Percentiles rank a stretch among this genome's conserved stretches.
Conservation (phyloP, 2,797 vertebrate genomes). For the Spondyliosoma cantharus region DNA sequence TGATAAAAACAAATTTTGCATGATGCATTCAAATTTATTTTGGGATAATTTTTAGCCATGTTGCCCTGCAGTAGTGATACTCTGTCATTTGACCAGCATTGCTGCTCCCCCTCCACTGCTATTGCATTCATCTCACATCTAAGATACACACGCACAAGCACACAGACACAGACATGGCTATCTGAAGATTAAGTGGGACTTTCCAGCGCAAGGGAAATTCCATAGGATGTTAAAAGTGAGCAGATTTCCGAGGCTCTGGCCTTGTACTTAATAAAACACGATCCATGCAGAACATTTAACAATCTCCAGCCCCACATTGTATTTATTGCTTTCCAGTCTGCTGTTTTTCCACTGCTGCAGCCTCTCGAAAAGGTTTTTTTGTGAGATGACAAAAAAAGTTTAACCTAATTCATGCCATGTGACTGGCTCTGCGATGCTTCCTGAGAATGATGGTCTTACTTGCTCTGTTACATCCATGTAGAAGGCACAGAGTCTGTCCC, state of each 20-base stretch:
- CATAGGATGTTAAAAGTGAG: constrained; percentile 66
- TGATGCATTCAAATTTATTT: not conserved
- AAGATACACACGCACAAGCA: constrained; percentile 35
- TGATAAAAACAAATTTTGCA: too few relatives aligned
- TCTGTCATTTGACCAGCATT: constrained; percentile 68
- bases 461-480: constrained; percentile 31
- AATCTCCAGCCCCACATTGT: constrained; percentile 49
- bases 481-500: not conserved
- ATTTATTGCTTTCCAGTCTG: constrained; percentile 63
- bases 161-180: constrained; percentile 18
- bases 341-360: constrained; percentile 48
- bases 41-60: not conserved
- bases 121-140: constrained; percentile 57
- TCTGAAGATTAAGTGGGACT: constrained; percentile 59
- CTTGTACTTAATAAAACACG: constrained; percentile 72
- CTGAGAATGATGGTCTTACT: constrained; percentile 24
- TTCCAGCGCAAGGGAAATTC: constrained; percentile 72
- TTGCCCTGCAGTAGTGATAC: constrained; percentile 43
- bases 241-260: constrained; percentile 68
- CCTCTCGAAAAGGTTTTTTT: constrained; percentile 15
- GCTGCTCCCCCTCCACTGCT: constrained; percentile 42
- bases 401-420: constrained; percentile 39
- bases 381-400: constrained; percentile 34
- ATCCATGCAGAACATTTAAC: constrained; percentile 61
- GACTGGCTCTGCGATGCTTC: constrained; percentile 36